Percentiles rank a stretch among this genome's conserved stretches.
Conservation (phyloP, 2,888 invertebrate genomes). For the Pyrrhia umbra region DNA sequence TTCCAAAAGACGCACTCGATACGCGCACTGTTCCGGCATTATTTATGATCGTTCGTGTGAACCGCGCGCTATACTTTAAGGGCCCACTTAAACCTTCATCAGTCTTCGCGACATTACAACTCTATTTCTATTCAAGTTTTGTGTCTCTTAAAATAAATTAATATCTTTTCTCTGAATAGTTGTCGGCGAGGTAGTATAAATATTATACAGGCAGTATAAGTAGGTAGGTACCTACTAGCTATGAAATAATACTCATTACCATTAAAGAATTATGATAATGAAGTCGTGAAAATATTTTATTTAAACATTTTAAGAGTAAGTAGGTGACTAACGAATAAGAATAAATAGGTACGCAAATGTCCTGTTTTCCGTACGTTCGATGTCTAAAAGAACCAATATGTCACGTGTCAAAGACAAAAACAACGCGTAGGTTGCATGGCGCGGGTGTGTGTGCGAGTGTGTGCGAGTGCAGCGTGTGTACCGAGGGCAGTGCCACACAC, state of each 20-base stretch:
- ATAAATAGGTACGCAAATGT: conserved; percentile 16
- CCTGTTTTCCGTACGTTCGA: conserved; percentile 38
- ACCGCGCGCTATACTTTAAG: conserved; percentile 58
- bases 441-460: background rate
- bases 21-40: conserved; percentile 70
- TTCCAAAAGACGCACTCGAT: conserved; percentile 70
- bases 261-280: background rate
- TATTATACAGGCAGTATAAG: too few relatives aligned
- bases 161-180: conserved; percentile 74
- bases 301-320: too few relatives aligned
- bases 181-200: conserved; percentile 4
- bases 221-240: too few relatives aligned
- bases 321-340: too few relatives aligned
- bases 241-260: too few relatives aligned
- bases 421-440: background rate
- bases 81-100: conserved; percentile 78
- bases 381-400: conserved; percentile 15
- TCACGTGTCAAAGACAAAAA: conserved; percentile 42
- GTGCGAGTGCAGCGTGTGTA: background rate
- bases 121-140: conserved; percentile 69
- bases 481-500: background rate
- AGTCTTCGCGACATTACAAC: conserved; percentile 69
- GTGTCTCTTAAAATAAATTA: conserved; percentile 75
- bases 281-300: too few relatives aligned
- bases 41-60: conserved; percentile 66